Evolutionary conservation across 2,113 vertebrate species (phyloP), one percentile per base, ranked within the genome.

Genomic region (Megaceryle torquata): DNA sequence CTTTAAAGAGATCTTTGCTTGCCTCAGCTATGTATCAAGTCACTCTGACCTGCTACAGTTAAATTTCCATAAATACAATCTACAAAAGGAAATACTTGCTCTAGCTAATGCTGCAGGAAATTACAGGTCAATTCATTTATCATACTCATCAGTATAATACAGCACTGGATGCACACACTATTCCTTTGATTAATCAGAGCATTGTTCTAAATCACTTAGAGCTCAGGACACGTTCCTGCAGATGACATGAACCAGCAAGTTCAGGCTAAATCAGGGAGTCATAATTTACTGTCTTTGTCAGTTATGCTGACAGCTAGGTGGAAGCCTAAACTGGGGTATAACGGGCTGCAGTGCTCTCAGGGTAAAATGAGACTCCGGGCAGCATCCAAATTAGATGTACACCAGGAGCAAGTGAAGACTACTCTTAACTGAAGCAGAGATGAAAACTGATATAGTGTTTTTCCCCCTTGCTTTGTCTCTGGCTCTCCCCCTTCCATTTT

Each of bases 71-170:
- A 93, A 97, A 96, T 88, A 93, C 21, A 41, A 46, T 26, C 91
- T 96, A 65, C 79, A 89, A 95, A 96, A 91, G 88, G 88, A 95
- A 86, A 95, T 77, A 67, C 50, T 91, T 80, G 76, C 68, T 95
- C 18, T 63, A 86, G 78, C 39, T 74, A 86, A 63, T 33, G 82
- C 84, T 95, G 84, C 1, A 7, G 71, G 87, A 96, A 89, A 88
- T 86, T 70, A 80, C 54, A 81, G 88, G 77, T 77, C 79, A 86
- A 89, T 94, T 80, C 9, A 93, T 96, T 91, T 92, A 86, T 94
- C 91, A 83, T 56, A 44, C 64, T 56, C 59, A 72, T 83, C 79
- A 51, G 68, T 61, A 60, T 69, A 69, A 88, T 65, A 69, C 6
- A 85, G 37, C 41, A 76, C 59, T 65, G 15, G 22, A 19, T 74